Conservation (phyloP, 2,797 vertebrate genomes). For the Myotis vivesi region DNA sequence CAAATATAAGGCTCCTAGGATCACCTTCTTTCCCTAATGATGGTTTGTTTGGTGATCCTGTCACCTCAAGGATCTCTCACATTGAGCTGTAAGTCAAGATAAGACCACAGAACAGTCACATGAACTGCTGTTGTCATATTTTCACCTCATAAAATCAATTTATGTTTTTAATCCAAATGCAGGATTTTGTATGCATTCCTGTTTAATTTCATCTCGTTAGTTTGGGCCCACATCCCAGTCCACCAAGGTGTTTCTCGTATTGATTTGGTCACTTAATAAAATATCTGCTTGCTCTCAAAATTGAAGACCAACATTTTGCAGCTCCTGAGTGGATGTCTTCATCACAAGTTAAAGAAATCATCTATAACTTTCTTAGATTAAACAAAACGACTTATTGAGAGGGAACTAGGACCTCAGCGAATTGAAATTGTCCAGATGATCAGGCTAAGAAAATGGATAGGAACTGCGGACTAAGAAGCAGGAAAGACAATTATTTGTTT, state of each 20-base stretch:
- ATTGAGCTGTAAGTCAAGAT: neutral
- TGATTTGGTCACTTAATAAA: neutral
- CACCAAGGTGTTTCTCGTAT: neutral
- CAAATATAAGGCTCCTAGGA: neutral
- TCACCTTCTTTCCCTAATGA: neutral
- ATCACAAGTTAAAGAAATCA: neutral
- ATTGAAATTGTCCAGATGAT: neutral
- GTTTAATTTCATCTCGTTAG: neutral
- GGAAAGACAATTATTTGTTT: neutral
- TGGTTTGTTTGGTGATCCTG: neutral
- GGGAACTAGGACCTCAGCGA: neutral
- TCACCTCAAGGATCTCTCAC: neutral
- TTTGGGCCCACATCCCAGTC: neutral
- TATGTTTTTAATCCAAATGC: neutral
- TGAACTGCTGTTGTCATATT: neutral
- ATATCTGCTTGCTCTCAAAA: neutral
- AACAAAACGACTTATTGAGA: neutral
- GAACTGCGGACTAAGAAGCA: neutral
- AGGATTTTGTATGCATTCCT: neutral
- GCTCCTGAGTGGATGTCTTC: neutral
- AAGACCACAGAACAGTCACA: neutral
- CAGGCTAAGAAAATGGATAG: neutral
- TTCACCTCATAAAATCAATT: neutral
- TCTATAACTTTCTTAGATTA: neutral
- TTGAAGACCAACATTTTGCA: neutral